A percentile compares a stretch with the other conserved stretches of the same genome.
Conservation (phyloP, 2,797 vertebrate genomes). For the Pelochelys cantorii region DNA sequence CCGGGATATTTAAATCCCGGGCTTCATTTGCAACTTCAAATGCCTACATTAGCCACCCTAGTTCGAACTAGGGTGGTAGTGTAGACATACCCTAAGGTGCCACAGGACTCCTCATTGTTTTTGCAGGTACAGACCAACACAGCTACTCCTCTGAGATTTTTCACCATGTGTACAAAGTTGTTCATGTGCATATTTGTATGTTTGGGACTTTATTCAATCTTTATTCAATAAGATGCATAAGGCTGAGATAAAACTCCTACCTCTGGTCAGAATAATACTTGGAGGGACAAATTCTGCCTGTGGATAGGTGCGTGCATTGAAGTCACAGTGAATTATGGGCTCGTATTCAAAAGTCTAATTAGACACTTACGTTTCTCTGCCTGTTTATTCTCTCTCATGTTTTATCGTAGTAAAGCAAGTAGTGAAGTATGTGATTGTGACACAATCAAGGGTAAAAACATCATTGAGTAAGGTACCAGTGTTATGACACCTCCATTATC, state of each 20-base stretch:
- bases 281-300: not conserved
- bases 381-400: not conserved
- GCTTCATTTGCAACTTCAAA: too few relatives aligned
- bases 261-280: slow-evolving; percentile 18
- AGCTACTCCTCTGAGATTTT: too few relatives aligned
- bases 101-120: too few relatives aligned
- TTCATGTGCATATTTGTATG: not conserved
- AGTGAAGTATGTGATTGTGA: not conserved
- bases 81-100: too few relatives aligned
- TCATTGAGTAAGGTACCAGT: not conserved
- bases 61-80: too few relatives aligned
- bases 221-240: slow-evolving; percentile 18
- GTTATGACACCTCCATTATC: not conserved
- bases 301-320: not conserved
- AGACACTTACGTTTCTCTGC: not conserved
- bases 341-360: not conserved
- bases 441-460: not conserved
- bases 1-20: too few relatives aligned
- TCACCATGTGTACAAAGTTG: not conserved
- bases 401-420: not conserved
- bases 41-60: too few relatives aligned
- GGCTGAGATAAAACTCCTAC: not conserved
- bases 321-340: not conserved
- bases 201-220: not conserved
- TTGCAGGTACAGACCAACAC: too few relatives aligned